These are phyloP conservation scores for Psix sp. DNA, from an alignment of 1,140 invertebrate genomes.

Conservation along the genomic window DNA sequence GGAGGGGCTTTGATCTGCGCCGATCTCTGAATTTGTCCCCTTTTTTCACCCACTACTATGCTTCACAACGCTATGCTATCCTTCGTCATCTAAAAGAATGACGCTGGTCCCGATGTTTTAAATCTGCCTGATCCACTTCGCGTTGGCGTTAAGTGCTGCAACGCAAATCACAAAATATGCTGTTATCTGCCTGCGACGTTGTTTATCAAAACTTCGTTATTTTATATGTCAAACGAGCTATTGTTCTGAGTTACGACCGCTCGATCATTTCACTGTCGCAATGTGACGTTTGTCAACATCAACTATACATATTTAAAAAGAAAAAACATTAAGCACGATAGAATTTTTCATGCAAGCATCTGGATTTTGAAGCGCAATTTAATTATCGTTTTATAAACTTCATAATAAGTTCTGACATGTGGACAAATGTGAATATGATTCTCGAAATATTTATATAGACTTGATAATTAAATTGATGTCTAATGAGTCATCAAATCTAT, in stretches of 20 bases:
- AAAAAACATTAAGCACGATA: background rate
- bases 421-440: too few species aligned
- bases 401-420: too few species aligned
- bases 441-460: too few species aligned
- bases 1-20: constrained; percentile 58
- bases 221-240: constrained; percentile 55
- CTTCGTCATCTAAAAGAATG: constrained; percentile 59
- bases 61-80: constrained; percentile 54
- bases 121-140: constrained; percentile 58
- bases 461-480: too few species aligned
- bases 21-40: constrained; percentile 61
- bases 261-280: constrained; percentile 38
- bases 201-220: constrained; percentile 60
- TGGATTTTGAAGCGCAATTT: too few species aligned
- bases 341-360: constrained; percentile 2
- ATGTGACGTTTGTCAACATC: constrained; percentile 25
- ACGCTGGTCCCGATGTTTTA: constrained; percentile 61
- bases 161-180: constrained; percentile 44
- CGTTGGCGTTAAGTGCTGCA: constrained; percentile 55
- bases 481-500: too few species aligned
- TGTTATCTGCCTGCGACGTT: constrained; percentile 52
- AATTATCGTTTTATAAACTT: too few species aligned
- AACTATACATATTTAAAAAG: constrained; percentile 4
- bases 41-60: constrained; percentile 57
- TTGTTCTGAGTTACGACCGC: constrained; percentile 43